These are phyloP conservation scores for Drosophila prostipennis DNA, from an alignment of 2,888 invertebrate species.

Conservation along the genomic window DNA sequence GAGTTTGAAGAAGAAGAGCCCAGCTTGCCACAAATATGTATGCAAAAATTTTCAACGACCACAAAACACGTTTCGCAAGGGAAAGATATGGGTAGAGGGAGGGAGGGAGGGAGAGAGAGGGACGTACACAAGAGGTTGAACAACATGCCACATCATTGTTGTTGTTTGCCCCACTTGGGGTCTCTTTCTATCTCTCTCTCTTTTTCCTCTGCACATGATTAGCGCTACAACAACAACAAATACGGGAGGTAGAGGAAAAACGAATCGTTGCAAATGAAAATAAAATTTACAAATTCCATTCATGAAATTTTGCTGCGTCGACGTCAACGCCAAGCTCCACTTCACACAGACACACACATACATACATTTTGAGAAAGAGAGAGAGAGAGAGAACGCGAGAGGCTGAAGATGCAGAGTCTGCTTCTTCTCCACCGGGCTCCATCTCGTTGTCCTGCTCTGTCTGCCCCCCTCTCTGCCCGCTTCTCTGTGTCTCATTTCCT, in stretches of 20 bases:
- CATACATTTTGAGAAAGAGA: not conserved
- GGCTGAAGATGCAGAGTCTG: slow-evolving; percentile 38
- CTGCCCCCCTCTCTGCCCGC: not conserved
- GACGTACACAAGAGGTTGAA: slow-evolving; percentile 24
- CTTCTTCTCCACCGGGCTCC: slow-evolving; percentile 20
- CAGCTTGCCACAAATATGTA: slow-evolving; percentile 49
- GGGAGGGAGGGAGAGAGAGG: not conserved
- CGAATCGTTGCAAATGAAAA: slow-evolving; percentile 73
- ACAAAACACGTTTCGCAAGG: slow-evolving; percentile 62
- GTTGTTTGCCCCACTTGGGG: slow-evolving; percentile 67
- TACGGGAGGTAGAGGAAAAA: slow-evolving; percentile 37
- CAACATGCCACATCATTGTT: slow-evolving; percentile 55
- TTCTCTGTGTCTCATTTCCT: slow-evolving; percentile 10
- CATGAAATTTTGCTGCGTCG: slow-evolving; percentile 80
- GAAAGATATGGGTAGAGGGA: not conserved
- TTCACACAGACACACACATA: slow-evolving; percentile 48
- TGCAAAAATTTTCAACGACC: slow-evolving; percentile 33
- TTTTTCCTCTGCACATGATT: slow-evolving; percentile 66
- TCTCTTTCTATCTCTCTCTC: slow-evolving; percentile 34
- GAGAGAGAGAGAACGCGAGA: slow-evolving; percentile 7
- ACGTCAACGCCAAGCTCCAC: slow-evolving; percentile 48
- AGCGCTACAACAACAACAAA: slow-evolving; percentile 54
- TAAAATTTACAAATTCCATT: slow-evolving; percentile 84
- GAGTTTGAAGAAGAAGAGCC: slow-evolving; percentile 5
- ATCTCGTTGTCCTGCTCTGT: slow-evolving; percentile 20